Base-by-base conservation (phyloP, 30 jellyfish, hydroid and myxozoan genomes). In the Pelagia noctiluca region DNA sequence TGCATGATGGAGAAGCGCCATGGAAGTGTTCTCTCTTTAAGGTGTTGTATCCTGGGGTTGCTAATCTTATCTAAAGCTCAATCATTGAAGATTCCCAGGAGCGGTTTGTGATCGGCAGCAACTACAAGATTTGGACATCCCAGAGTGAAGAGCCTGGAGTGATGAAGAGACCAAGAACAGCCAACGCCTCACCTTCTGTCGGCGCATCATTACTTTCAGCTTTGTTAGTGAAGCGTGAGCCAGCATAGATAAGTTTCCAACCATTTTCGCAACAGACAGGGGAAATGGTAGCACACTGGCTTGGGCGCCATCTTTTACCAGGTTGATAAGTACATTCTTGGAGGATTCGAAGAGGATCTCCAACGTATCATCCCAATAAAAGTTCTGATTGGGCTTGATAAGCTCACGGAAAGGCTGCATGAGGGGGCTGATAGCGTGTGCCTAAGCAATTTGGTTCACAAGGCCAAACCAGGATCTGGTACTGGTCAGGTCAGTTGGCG, bases 131-230 rank as follows among this genome's bases (percentile, higher is more conserved):
- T 63, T 16, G 19, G 49, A 22, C 88, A 75, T 16, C 88, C 88
- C 12, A 75, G 73, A 13, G 50, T 63, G 28, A 75, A 75, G 38
- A 19, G 18, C 19, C 88, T 8, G 19, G 85, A 63, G 69, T 75
- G 50, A 19, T 75, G 86, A 69, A 75, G 48, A 19, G 88, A 61
- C 50, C 50, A 66, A 34, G 88, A 86, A 75, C 85, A 3, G 88
- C 88, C 60, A 75, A 35, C 24, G 88, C 88, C 88, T 75, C 88
- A 50, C 88, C 88, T 33, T 75, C 88, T 11, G 50, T 75, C 12
- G 88, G 88, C 18, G 88, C 88, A 53, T 75, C 50, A 8, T 87
- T 65, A 22, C 87, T 50, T 63, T 75, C 88, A 12, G 88, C 88
- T 50, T 87, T 70, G 30, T 75, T 67, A 25, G 88, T 75, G 63